phyloP scores from a whole-genome alignment of 1,140 invertebrate species.

The Anoplophora glabripennis region DNA sequence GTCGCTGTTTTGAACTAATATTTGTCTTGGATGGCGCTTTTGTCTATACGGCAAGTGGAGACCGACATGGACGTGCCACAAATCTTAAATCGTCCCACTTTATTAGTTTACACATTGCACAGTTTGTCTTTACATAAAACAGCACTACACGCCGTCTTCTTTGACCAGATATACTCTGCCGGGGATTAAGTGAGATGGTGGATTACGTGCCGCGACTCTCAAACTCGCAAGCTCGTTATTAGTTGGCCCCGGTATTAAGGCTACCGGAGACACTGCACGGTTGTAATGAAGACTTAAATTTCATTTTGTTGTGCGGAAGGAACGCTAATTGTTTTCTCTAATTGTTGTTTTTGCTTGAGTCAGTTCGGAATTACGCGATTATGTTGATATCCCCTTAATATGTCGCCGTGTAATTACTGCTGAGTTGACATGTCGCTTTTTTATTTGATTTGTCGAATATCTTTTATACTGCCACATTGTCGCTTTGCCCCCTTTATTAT shows the following conservation, averaged over 20 bases:
- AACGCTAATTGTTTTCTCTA: conserved; percentile 13
- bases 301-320: not conserved
- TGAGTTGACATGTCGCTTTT: no score
- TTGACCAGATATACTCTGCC: conserved; percentile 17
- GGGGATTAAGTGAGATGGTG: conserved; percentile 27
- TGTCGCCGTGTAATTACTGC: no score
- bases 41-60: conserved; percentile 18
- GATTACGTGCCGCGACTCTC: conserved; percentile 27
- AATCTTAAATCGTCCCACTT: conserved; percentile 35
- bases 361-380: not conserved
- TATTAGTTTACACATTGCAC: conserved; percentile 26
- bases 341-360: conserved; percentile 13
- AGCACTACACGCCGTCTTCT: conserved; percentile 17
- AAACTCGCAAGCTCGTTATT: conserved; percentile 27
- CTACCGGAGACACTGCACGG: conserved; percentile 13
- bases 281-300: conserved; percentile 19
- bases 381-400: no score
- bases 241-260: conserved; percentile 11
- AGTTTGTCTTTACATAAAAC: conserved; percentile 30
- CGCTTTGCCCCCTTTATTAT: no score
- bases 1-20: conserved; percentile 23
- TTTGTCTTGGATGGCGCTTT: conserved; percentile 18
- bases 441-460: no score
- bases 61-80: conserved; percentile 26
- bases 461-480: no score